A percentile compares a stretch with the other conserved stretches of the same genome.
Conservation (phyloP, 2,888 invertebrate species). For the Cantharis nigra region DNA sequence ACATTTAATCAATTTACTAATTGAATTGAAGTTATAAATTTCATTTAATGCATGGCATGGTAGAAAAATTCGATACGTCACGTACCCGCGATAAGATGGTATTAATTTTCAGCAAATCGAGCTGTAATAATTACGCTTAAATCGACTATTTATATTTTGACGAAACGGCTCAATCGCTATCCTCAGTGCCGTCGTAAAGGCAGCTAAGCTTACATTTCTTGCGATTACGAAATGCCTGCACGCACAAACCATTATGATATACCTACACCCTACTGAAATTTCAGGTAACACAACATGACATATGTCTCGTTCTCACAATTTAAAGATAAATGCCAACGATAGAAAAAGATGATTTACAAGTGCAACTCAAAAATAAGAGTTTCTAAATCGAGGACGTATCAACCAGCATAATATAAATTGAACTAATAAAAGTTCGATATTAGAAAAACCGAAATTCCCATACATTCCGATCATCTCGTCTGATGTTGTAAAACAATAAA, state of each 20-base stretch:
- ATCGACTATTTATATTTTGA: neutral
- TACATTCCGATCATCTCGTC: constrained; percentile 24
- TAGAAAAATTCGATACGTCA: neutral
- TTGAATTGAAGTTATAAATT: neutral
- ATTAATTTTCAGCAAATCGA: neutral
- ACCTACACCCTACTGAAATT: constrained; percentile 19
- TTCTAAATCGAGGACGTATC: neutral
- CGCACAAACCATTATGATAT: constrained; percentile 23
- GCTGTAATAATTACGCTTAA: neutral
- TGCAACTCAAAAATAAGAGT: neutral
- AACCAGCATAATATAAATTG: constrained; percentile 8
- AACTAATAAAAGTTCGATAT: constrained; percentile 10
- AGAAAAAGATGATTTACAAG: constrained; percentile 10
- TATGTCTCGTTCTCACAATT: constrained; percentile 17
- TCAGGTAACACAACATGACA: constrained; percentile 1
- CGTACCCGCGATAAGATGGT: neutral
- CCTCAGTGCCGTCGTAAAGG: neutral
- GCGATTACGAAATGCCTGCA: constrained; percentile 15
- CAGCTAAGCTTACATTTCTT: constrained; percentile 12
- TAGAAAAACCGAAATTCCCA: constrained; percentile 25
- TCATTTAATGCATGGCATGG: neutral
- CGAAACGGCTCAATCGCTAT: constrained; percentile 15
- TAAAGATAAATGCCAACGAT: neutral
- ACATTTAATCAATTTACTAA: neutral
- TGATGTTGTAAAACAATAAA: constrained; percentile 29